phyloP scores from a whole-genome alignment of 2,888 invertebrate species.

The Zaprionus obscuricornis region DNA sequence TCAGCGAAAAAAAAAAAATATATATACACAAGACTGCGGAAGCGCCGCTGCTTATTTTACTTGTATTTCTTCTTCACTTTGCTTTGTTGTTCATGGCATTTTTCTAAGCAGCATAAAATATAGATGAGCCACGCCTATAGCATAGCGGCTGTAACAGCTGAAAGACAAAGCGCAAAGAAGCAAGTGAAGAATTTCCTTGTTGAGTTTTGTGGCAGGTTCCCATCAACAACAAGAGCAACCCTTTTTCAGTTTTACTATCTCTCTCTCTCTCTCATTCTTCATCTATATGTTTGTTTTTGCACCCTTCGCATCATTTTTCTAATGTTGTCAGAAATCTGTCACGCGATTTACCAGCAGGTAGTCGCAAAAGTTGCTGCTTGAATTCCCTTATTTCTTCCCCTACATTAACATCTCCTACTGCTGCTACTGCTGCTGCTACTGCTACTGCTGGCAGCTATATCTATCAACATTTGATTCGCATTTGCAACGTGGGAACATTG shows the following conservation, averaged over 20 bases:
- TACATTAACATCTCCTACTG: no score
- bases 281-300: no score
- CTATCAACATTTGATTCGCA: conserved; percentile 76
- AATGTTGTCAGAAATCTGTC: conserved; percentile 53
- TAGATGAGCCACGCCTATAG: conserved; percentile 15
- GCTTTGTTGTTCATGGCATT: conserved; percentile 23
- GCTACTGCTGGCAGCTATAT: conserved; percentile 39
- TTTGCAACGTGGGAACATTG: conserved; percentile 64
- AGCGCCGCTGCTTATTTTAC: conserved; percentile 25
- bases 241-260: no score
- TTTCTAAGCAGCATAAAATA: conserved; percentile 45
- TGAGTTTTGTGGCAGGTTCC: conserved; percentile 20
- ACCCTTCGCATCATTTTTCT: conserved; percentile 23
- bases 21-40: conserved; percentile 29
- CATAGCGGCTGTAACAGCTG: neutral
- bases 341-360: no score
- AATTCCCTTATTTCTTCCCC: no score
- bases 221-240: conserved; percentile 50
- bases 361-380: neutral
- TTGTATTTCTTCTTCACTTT: neutral
- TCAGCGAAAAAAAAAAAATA: conserved; percentile 26
- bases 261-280: no score
- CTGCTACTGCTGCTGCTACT: no score
- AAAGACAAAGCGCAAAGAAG: neutral
- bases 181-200: conserved; percentile 15